Evolutionary conservation across 2,113 vertebrate genomes (phyloP).

Genomic region (Crypturellus undulatus): DNA sequence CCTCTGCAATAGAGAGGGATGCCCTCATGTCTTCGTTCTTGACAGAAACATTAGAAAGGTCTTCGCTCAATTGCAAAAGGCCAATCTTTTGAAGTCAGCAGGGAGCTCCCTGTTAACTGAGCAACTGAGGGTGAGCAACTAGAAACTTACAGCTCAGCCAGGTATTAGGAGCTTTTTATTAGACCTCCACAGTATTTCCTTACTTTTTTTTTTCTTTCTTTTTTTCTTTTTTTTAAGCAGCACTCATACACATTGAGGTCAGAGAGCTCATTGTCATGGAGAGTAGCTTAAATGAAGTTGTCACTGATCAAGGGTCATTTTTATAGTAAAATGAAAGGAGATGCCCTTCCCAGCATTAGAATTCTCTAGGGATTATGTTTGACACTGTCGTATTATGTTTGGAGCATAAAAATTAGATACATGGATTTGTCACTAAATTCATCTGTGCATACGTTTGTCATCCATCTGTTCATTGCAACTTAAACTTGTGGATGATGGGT

Average conservation of each 20-base stretch:
- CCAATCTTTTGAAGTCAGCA: constrained; percentile 54
- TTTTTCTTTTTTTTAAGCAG: neutral
- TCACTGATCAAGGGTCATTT: neutral
- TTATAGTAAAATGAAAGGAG: constrained; percentile 33
- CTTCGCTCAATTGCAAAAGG: constrained; percentile 49
- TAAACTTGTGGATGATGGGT: constrained; percentile 52
- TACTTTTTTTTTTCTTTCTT: neutral
- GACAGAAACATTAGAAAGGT: constrained; percentile 33
- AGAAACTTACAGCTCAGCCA: constrained; percentile 30
- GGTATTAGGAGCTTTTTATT: constrained; percentile 20
- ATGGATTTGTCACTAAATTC: constrained; percentile 72
- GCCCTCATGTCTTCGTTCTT: constrained; percentile 20
- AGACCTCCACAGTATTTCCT: neutral
- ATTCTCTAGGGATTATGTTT: constrained; percentile 60
- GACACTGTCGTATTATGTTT: constrained; percentile 68
- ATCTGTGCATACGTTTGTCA: constrained; percentile 71
- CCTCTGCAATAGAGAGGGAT: constrained; percentile 42
- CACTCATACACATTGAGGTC: neutral
- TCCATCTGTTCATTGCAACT: constrained; percentile 72
- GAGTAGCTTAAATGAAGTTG: neutral
- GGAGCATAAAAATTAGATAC: constrained; percentile 71
- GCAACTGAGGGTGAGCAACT: neutral
- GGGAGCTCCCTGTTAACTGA: constrained; percentile 22
- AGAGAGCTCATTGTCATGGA: neutral
- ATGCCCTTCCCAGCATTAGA: constrained; percentile 19